Base-by-base conservation (phyloP, 2,113 vertebrate genomes). In the Ia io region DNA sequence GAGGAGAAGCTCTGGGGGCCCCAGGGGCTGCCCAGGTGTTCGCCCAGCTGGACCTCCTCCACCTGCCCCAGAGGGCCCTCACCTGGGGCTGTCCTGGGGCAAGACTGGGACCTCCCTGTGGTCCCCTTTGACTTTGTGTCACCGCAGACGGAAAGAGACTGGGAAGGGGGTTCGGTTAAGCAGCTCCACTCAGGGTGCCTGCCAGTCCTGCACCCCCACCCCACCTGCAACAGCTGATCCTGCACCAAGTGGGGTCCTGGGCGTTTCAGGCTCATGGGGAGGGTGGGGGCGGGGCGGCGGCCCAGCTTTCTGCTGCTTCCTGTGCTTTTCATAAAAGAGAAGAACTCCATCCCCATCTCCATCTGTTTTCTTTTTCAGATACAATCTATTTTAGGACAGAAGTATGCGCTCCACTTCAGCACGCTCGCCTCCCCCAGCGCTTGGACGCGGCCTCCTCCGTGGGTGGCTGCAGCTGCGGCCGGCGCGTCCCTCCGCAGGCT, bases 361-460 rank as follows among this genome's bases (percentile, higher is more conserved):
- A 90, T 89, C 97, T 97, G 96, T 65, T 97, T 96, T 88, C 95
- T 95, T 92, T 95, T 77, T 65, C 96, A 97, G 96, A 96, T 92
- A 95, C 97, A 89, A 97, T 96, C 96, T 96, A 82, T 95, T 98
- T 95, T 47, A 69, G 67, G 96, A 80, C 84, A 91, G 63, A 96
- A 95, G 90, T 44, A 71, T n/a, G 91, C 0, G 0, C 53, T 61
- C 51, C 0, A 0, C 63, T 65, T 23, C 42, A 42, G 93, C 79
- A 69, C 2, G 40, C 78, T 51, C 0, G 6, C 23, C 87, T 96
- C 94, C 95, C 74, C 63, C 28, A 0, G 83, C 0, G 40, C 10
- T 35, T 44, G 94, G 96, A 69, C 30, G 8, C 0, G 42, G 93
- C 93, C 59, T 71, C 67, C 89, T 56, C 22, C 0, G 93, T 97